phyloP scores from a whole-genome alignment of 2,888 invertebrate species.

The Halictus quadricinctus region DNA sequence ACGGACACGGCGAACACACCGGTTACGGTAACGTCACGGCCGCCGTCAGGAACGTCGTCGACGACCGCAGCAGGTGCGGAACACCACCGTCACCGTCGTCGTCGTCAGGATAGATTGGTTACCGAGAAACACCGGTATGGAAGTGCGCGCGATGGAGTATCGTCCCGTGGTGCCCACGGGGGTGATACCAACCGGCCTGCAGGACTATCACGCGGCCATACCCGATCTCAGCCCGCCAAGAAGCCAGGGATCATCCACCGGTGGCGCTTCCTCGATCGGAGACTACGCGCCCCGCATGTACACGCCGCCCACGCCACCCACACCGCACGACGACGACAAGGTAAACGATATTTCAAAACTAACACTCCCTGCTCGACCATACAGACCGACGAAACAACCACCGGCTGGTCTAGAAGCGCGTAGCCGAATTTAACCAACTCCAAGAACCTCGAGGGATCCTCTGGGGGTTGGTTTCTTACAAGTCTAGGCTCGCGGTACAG shows the following conservation, averaged over 20 bases:
- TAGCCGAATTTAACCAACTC: neutral
- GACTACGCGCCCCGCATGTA: conserved; percentile 82
- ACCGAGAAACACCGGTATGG: conserved; percentile 81
- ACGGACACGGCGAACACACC: conserved; percentile 26
- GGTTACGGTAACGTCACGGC: conserved; percentile 19
- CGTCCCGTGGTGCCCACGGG: conserved; percentile 83
- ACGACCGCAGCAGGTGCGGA: neutral
- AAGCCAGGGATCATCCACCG: conserved; percentile 81
- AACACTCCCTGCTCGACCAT: conserved; percentile 15
- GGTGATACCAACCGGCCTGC: conserved; percentile 78
- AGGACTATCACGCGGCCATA: conserved; percentile 81
- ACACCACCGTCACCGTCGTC: neutral
- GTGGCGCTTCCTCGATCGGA: conserved; percentile 81
- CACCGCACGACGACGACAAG: conserved; percentile 81
- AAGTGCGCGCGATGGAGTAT: conserved; percentile 85
- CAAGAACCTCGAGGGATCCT: neutral
- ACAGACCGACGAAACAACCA: neutral
- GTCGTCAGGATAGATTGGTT: neutral
- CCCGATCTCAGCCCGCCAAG: conserved; percentile 81
- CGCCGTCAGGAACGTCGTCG: neutral
- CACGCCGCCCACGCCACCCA: conserved; percentile 81
- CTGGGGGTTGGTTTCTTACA: neutral
- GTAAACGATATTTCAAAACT: conserved; percentile 67
- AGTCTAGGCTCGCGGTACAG: neutral
- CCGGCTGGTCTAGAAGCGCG: neutral